These are phyloP conservation scores for Tragelaphus eurycerus DNA, from an alignment of 2,797 vertebrate genomes.

Conservation along the genomic window DNA sequence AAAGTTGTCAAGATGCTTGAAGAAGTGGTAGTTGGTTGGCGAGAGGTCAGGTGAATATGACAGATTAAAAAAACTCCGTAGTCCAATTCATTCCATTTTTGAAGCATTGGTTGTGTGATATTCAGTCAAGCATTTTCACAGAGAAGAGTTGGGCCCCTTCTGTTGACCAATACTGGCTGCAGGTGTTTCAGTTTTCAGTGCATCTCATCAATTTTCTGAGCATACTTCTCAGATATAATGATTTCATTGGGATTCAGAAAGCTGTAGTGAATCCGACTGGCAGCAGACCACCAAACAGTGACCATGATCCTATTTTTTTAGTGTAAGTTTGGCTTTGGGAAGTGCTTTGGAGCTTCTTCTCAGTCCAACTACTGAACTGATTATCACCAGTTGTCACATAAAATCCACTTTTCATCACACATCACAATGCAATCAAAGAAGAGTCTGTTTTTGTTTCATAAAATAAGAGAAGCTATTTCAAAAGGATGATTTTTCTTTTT, in stretches of 20 bases:
- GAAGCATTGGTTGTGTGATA: neutral
- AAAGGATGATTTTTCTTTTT: neutral
- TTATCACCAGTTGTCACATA: neutral
- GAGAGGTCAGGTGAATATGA: neutral
- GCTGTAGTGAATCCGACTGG: neutral
- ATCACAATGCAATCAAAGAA: neutral
- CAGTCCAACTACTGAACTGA: neutral
- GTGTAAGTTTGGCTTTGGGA: neutral
- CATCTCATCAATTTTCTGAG: neutral
- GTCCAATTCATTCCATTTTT: neutral
- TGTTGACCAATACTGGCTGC: neutral
- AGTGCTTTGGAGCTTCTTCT: neutral
- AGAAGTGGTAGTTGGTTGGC: neutral
- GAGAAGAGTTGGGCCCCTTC: neutral
- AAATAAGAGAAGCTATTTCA: neutral
- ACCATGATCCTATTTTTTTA: neutral
- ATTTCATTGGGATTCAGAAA: neutral
- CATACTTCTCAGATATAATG: neutral
- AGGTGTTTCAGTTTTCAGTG: neutral
- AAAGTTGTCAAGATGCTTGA: neutral
- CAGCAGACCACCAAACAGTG: neutral
- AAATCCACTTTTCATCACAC: neutral
- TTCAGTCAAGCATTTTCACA: fast-evolving
- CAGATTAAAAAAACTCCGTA: neutral
- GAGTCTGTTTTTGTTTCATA: neutral